Evolutionary conservation across 2,113 vertebrate species (phyloP).

Genomic region (Psophia crepitans): DNA sequence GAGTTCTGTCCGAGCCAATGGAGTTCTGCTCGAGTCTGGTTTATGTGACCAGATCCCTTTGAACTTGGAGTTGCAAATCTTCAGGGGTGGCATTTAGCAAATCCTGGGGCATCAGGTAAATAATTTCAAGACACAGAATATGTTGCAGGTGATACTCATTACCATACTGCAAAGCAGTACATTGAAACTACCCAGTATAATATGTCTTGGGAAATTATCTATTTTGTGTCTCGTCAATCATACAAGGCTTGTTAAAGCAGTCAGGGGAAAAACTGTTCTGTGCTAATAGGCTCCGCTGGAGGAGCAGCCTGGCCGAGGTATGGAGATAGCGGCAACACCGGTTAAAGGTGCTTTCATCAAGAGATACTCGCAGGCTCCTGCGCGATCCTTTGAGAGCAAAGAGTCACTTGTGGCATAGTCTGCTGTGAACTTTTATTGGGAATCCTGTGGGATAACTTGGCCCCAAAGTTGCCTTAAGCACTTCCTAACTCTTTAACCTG

Average conservation of each 20-base stretch:
- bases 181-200: background rate
- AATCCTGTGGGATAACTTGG: background rate
- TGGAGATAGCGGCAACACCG: background rate
- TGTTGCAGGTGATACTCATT: background rate
- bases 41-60: fast-evolving
- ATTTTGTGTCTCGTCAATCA: background rate
- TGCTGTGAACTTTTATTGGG: background rate
- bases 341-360: background rate
- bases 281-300: background rate
- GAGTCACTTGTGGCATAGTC: background rate
- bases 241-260: background rate
- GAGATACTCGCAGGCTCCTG: background rate
- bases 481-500: background rate
- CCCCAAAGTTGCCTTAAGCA: background rate
- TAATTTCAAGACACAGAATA: background rate
- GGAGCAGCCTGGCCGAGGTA: background rate
- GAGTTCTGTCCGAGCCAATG: background rate
- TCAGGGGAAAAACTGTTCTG: fast-evolving
- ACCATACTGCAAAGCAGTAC: background rate
- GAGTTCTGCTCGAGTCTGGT: fast-evolving
- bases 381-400: background rate
- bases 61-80: background rate
- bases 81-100: background rate
- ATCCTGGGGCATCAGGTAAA: background rate
- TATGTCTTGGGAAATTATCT: background rate